Evolutionary conservation across 2,113 vertebrate genomes (phyloP).

Genomic region (Archocentrus centrarchus): DNA sequence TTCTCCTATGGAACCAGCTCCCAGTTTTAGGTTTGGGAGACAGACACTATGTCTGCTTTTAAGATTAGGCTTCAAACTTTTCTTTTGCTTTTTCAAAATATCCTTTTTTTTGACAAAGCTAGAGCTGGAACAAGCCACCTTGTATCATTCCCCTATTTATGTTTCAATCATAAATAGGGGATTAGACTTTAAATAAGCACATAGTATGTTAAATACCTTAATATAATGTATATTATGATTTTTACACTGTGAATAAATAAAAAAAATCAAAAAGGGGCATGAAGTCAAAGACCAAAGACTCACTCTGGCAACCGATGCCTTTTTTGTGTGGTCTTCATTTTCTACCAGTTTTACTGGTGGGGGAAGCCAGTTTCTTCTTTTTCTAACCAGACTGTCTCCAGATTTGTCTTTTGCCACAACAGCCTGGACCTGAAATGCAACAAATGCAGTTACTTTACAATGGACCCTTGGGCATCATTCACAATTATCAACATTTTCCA

Average conservation of each 20-base stretch:
- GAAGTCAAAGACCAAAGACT: background rate
- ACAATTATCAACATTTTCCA: no score
- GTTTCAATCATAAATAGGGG: no score
- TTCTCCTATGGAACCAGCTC: no score
- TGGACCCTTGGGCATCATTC: background rate
- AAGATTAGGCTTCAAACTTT: no score
- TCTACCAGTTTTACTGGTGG: conserved; percentile 81
- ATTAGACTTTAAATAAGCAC: no score
- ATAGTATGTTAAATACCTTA: background rate
- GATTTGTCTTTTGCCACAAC: conserved; percentile 6
- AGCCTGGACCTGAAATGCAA: conserved; percentile 38
- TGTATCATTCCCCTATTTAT: no score
- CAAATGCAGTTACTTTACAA: background rate
- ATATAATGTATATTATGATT: background rate
- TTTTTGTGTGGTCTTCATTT: conserved; percentile 81
- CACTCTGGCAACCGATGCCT: conserved; percentile 83
- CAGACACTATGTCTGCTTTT: no score
- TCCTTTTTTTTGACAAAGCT: no score
- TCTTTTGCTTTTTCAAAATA: no score
- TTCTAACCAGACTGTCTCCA: conserved; percentile 58
- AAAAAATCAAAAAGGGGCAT: background rate
- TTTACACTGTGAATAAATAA: background rate
- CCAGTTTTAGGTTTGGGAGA: no score
- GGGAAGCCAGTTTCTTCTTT: conserved; percentile 86
- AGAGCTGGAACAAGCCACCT: no score